Conservation (phyloP, 1,140 invertebrate genomes). For the Myzus persicae region DNA sequence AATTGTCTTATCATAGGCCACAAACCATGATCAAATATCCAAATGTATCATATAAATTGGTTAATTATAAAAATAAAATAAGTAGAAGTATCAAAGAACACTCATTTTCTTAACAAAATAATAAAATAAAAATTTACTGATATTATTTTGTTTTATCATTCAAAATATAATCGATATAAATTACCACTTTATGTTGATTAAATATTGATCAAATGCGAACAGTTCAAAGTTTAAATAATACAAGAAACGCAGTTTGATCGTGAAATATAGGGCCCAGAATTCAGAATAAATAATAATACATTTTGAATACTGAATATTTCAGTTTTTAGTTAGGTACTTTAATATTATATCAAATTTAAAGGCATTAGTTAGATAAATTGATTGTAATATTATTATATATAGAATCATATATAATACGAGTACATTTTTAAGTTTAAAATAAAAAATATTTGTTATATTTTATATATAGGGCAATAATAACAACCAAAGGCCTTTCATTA, state of each 20-base stretch:
- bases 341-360: not conserved
- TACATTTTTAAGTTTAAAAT: not conserved
- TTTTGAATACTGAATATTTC: not conserved
- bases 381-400: too few relatives aligned
- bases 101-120: too few relatives aligned
- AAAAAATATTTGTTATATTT: too few relatives aligned
- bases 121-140: not conserved
- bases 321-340: not conserved
- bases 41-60: not conserved
- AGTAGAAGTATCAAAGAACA: too few relatives aligned
- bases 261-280: not conserved
- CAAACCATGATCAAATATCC: not conserved
- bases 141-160: not conserved
- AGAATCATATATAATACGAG: not conserved
- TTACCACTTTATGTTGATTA: not conserved
- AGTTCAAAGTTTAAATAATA: not conserved
- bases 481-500: not conserved
- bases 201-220: not conserved
- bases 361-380: not conserved
- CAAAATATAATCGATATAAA: not conserved
- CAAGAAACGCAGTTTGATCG: not conserved
- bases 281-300: not conserved
- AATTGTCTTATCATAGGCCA: not conserved
- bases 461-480: not conserved
- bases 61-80: too few relatives aligned